phyloP scores from a whole-genome alignment of 1,140 invertebrate species.

The Brachionus asplanchnoidis region DNA sequence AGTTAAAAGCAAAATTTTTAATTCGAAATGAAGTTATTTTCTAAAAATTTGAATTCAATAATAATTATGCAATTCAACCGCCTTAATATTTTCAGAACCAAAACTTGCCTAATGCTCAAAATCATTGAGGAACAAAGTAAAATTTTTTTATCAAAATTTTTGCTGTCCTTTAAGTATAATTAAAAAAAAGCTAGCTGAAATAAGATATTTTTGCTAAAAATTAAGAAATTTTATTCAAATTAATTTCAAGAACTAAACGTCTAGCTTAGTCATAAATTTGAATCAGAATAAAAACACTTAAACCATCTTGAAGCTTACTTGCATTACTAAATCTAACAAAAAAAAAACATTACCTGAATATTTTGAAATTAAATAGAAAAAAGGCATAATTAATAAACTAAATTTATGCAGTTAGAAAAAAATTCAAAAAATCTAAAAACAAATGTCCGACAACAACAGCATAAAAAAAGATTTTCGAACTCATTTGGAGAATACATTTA shows the following conservation, averaged over 20 bases:
- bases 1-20: no score
- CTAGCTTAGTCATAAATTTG: background rate
- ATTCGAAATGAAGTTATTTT: no score
- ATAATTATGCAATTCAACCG: no score
- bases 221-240: no score
- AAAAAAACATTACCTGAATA: background rate
- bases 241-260: background rate
- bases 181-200: no score
- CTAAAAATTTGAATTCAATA: no score
- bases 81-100: no score
- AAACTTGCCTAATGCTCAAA: no score
- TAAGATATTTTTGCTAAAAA: no score
- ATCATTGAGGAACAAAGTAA: no score
- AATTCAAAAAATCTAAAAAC: background rate
- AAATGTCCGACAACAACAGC: background rate
- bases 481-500: conserved; percentile 19
- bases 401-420: background rate
- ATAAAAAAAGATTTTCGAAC: conserved; percentile 11
- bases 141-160: no score
- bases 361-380: background rate
- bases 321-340: background rate
- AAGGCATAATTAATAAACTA: background rate
- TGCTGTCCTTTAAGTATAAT: no score
- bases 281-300: background rate
- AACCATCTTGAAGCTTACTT: background rate